Percentiles rank a stretch among this genome's conserved stretches.
phyloP scores from a whole-genome alignment of 2,113 vertebrate species.

The Pedetes capensis region DNA sequence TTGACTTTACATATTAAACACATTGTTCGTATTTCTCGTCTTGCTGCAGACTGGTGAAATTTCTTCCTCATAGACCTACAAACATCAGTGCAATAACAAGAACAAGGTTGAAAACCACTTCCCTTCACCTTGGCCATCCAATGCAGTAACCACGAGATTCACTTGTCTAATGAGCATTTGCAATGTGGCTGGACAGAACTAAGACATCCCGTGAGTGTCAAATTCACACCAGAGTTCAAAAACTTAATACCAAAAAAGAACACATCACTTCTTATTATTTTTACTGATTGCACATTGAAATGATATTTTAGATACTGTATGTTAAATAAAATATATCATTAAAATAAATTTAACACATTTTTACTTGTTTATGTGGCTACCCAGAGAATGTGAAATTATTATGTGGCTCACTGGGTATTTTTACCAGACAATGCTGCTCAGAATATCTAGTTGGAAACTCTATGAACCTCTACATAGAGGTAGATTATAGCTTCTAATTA shows the following conservation, averaged over 20 bases:
- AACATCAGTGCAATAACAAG: not conserved
- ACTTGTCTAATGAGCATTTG: fast-evolving
- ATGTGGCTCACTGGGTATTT: not conserved
- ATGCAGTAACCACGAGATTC: too few species aligned
- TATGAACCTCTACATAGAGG: not conserved
- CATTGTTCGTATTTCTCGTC: not conserved
- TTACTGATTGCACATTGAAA: not conserved
- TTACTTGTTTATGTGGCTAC: not conserved
- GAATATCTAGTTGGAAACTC: not conserved
- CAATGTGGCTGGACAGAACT: not conserved
- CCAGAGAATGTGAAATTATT: not conserved
- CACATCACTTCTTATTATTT: not conserved
- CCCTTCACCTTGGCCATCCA: not conserved
- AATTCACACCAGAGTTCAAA: not conserved
- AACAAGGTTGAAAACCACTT: not conserved
- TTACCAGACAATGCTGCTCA: not conserved
- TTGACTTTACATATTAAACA: not conserved
- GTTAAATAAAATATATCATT: not conserved
- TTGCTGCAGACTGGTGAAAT: not conserved
- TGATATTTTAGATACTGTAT: not conserved
- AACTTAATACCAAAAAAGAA: not conserved
- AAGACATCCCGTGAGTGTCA: not conserved
- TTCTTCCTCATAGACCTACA: not conserved
- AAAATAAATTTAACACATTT: not conserved
- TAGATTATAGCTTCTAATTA: not conserved